Evolutionary conservation across 2,797 vertebrate genomes (phyloP).

Genomic region (Dryobates pubescens): DNA sequence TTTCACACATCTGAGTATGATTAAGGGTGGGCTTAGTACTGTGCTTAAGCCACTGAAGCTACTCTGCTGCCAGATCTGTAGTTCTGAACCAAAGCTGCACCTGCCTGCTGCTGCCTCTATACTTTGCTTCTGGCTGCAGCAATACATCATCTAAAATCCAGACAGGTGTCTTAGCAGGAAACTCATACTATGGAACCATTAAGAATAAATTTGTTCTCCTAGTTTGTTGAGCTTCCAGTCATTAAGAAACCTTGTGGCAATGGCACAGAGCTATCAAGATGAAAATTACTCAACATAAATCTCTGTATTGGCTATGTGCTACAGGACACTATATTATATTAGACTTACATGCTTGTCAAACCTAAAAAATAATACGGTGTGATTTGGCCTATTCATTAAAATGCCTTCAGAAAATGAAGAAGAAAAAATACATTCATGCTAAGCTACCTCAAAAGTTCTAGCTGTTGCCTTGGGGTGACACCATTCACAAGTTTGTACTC

Average conservation of each 20-base stretch:
- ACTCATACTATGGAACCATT: background rate
- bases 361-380: background rate
- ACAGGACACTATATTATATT: background rate
- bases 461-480: background rate
- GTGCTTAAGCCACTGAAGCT: background rate
- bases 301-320: background rate
- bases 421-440: background rate
- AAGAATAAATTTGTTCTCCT: background rate
- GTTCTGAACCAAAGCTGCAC: background rate
- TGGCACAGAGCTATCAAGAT: background rate
- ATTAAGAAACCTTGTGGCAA: rapidly evolving
- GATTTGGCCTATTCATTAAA: background rate
- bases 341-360: background rate
- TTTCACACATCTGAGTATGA: background rate
- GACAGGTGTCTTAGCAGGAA: background rate
- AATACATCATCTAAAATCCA: background rate
- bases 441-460: background rate
- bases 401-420: background rate
- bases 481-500: background rate
- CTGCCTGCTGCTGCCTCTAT: rapidly evolving
- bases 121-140: background rate
- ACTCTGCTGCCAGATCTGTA: background rate
- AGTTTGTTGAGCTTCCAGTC: background rate
- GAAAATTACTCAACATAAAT: background rate
- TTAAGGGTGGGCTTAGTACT: background rate